A percentile compares a stretch with the other conserved stretches of the same genome.
These are phyloP conservation scores for Luehdorfia chinensis DNA, from an alignment of 1,140 invertebrate genomes.

Conservation along the genomic window DNA sequence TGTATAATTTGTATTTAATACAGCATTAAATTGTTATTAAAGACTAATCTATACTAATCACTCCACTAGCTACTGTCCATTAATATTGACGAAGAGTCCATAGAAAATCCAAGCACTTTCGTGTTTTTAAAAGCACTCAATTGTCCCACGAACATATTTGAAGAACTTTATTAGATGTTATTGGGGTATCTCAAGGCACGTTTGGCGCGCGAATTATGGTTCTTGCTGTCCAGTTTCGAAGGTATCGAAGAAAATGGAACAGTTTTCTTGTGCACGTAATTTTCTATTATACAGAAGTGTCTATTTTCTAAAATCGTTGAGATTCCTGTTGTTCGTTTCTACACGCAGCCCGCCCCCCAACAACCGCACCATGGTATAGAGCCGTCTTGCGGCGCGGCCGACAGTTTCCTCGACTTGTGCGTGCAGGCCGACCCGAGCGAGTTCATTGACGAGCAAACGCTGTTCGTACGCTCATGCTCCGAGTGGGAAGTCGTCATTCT, in stretches of 20 bases:
- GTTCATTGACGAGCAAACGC: constrained; percentile 79
- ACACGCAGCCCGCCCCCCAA: constrained; percentile 91
- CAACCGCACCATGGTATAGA: constrained; percentile 92
- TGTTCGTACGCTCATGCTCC: constrained; percentile 84
- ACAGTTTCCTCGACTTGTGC: constrained; percentile 79
- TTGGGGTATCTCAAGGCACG: no score
- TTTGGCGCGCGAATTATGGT: no score
- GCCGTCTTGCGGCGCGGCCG: constrained; percentile 79
- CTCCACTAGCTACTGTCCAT: constrained; percentile 7
- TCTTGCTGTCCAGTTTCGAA: no score
- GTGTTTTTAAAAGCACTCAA: background rate
- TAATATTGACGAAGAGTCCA: constrained; percentile 7
- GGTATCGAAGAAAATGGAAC: background rate
- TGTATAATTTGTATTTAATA: no score
- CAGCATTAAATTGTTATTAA: background rate
- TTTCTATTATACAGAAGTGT: no score
- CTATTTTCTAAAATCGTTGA: background rate
- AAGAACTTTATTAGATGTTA: no score
- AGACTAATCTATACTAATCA: constrained; percentile 2
- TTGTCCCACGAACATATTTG: no score
- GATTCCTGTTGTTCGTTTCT: no score
- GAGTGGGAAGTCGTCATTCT: constrained; percentile 78
- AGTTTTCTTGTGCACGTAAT: constrained; percentile 9
- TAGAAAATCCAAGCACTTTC: constrained; percentile 7
- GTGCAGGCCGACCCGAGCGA: constrained; percentile 79